Evolutionary conservation across 35 echinoderm and acorn worm species (phyloP).

Genomic region (Nesometra sesokonis): DNA sequence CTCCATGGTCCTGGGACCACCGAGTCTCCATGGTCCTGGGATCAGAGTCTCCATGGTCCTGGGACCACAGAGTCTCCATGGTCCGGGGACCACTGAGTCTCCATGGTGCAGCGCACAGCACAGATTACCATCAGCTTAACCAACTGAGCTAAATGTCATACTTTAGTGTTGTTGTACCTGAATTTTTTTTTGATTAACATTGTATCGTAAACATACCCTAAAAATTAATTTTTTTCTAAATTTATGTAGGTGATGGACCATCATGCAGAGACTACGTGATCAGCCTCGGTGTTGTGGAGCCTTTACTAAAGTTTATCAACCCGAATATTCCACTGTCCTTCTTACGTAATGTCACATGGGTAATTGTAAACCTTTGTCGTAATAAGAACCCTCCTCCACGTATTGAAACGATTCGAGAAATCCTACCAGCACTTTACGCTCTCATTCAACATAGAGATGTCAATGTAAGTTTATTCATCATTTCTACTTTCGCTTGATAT

Average conservation of each 20-base stretch:
- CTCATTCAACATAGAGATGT: constrained; percentile 86
- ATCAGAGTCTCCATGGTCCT: no score
- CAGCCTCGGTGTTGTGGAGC: constrained; percentile 69
- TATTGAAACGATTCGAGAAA: constrained; percentile 57
- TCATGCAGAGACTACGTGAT: constrained; percentile 87
- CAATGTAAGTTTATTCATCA: constrained; percentile 59
- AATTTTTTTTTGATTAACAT: no score
- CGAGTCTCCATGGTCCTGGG: no score
- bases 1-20: no score
- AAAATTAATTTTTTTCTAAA: no score
- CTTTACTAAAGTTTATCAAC: constrained; percentile 87
- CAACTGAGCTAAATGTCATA: no score
- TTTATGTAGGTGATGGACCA: constrained; percentile 79
- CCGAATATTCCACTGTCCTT: constrained; percentile 91
- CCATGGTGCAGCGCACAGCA: no score
- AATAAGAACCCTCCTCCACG: constrained; percentile 88
- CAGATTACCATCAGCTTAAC: no score
- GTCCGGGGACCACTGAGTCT: no score
- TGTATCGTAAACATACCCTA: no score
- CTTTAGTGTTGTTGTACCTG: no score
- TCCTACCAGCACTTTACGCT: constrained; percentile 67
- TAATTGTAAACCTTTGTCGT: constrained; percentile 91
- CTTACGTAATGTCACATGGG: constrained; percentile 96
- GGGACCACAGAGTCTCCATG: no score
- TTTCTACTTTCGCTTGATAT: background rate